Conservation (phyloP, 2,113 vertebrate genomes). For the Coptodon rendalli region DNA sequence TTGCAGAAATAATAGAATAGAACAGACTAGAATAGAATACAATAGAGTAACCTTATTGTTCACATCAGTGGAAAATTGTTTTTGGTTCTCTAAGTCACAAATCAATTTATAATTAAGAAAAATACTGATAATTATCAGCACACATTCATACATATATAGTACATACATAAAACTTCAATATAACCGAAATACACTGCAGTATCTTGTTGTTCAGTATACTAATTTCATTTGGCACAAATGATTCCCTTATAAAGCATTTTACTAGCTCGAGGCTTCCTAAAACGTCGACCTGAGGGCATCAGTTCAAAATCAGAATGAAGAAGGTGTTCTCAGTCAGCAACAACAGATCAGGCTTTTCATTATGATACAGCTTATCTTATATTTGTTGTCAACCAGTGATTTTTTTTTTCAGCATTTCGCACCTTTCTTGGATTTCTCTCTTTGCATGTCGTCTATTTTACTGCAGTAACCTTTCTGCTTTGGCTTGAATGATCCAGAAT, state of each 20-base stretch:
- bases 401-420: not conserved
- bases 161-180: not conserved
- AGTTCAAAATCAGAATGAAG: not conserved
- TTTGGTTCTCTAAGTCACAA: not conserved
- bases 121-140: not conserved
- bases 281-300: fast-evolving
- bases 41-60: not conserved
- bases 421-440: not conserved
- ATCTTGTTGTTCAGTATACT: not conserved
- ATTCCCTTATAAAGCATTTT: not conserved
- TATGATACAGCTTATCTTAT: not conserved
- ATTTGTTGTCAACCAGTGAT: not conserved
- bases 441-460: not conserved
- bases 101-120: not conserved
- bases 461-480: not conserved
- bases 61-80: not conserved
- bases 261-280: not conserved
- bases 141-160: not conserved
- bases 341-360: not conserved
- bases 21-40: not conserved
- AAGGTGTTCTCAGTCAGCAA: not conserved
- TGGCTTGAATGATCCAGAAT: not conserved
- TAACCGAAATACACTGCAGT: not conserved
- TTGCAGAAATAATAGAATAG: not conserved
- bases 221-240: not conserved